Conservation (phyloP, 2,113 vertebrate genomes). For the Nettapus auritus region DNA sequence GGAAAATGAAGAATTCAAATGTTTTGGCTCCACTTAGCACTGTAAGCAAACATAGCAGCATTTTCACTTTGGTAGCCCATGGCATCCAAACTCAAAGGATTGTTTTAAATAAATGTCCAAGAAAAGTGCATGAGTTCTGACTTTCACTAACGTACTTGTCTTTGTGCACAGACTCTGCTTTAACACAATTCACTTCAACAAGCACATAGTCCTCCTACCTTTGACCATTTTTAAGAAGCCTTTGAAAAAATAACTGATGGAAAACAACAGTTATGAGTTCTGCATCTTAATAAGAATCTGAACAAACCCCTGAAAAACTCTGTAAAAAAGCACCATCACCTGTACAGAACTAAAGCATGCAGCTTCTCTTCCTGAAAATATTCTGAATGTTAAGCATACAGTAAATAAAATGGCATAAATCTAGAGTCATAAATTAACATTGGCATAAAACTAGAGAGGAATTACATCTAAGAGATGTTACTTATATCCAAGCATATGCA, state of each 20-base stretch:
- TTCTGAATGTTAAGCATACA: accelerated
- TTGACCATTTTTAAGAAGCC: neutral
- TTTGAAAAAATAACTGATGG: neutral
- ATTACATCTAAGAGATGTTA: neutral
- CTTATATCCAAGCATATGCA: neutral
- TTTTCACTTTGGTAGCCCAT: neutral
- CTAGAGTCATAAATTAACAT: neutral
- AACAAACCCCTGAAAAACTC: neutral
- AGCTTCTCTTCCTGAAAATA: neutral
- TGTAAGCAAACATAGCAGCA: accelerated
- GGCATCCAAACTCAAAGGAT: neutral
- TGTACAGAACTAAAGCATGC: neutral
- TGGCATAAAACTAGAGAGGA: neutral
- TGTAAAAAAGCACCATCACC: neutral
- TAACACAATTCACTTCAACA: accelerated
- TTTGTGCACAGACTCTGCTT: neutral
- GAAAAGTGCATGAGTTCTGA: neutral
- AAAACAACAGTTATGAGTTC: neutral
- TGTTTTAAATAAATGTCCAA: neutral
- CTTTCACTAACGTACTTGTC: neutral
- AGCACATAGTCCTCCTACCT: neutral
- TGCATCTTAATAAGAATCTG: neutral
- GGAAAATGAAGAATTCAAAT: neutral
- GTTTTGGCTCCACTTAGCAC: neutral
- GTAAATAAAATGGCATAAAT: neutral